Evolutionary conservation across 2,113 vertebrate genomes (phyloP).

Genomic region (Marcusenius ussheri): DNA sequence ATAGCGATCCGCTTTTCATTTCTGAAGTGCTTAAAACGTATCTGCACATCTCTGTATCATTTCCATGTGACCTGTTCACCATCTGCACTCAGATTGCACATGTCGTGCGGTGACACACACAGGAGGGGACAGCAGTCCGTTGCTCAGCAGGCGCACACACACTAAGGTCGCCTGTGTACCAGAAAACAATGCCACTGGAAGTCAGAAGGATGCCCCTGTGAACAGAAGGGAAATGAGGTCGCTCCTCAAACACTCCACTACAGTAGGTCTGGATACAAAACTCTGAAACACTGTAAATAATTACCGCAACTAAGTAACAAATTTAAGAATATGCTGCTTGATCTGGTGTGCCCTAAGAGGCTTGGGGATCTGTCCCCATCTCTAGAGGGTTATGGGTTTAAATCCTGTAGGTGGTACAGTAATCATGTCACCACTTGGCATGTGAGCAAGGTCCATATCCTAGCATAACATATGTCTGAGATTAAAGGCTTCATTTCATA

Average conservation of each 20-base stretch:
- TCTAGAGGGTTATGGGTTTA: background rate
- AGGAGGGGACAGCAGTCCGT: background rate
- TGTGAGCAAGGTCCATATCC: background rate
- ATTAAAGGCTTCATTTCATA: background rate
- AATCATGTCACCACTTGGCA: background rate
- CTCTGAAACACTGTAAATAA: background rate
- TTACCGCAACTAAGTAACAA: background rate
- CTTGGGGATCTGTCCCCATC: background rate
- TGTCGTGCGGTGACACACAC: background rate
- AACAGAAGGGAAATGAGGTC: background rate
- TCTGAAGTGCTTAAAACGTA: background rate
- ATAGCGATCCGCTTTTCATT: background rate
- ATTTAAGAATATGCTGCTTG: background rate
- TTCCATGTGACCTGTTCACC: background rate
- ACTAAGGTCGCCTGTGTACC: background rate
- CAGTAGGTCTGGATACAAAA: background rate
- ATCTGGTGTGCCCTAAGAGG: background rate
- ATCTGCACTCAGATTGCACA: background rate
- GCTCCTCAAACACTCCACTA: background rate
- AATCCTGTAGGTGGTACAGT: background rate
- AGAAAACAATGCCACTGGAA: background rate
- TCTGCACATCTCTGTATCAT: background rate
- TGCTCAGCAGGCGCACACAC: background rate
- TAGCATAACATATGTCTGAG: background rate
- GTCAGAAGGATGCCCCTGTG: background rate